Conservation (phyloP, 2,797 vertebrate genomes). For the Lacerta agilis region DNA sequence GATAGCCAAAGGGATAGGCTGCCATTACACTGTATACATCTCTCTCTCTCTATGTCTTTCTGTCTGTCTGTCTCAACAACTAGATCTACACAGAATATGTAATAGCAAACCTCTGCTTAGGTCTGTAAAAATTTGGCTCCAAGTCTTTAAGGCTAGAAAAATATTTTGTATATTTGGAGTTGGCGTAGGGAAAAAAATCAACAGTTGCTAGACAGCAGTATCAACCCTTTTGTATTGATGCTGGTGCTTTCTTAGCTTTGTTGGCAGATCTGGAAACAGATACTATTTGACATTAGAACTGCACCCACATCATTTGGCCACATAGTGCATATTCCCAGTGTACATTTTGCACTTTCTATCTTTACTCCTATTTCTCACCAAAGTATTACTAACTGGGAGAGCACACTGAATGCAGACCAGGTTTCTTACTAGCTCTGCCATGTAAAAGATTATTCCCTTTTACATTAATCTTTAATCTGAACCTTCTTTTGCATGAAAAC, state of each 20-base stretch:
- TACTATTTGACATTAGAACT: neutral
- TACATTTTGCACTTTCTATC: neutral
- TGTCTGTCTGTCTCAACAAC: neutral
- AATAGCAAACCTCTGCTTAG: neutral
- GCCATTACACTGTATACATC: too few relatives aligned
- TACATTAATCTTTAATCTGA: neutral
- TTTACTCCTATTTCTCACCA: neutral
- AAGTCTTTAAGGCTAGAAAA: neutral
- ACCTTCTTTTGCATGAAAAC: neutral
- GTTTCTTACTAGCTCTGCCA: neutral
- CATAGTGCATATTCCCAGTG: neutral
- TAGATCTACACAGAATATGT: neutral
- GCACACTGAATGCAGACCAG: neutral
- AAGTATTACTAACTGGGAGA: neutral
- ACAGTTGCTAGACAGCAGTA: neutral
- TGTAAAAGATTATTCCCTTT: neutral
- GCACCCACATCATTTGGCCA: too few relatives aligned
- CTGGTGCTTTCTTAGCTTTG: slow-evolving; percentile 46
- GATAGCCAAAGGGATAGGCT: neutral
- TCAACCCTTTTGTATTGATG: neutral
- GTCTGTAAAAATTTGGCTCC: neutral
- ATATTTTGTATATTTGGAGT: neutral
- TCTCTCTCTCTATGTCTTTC: neutral
- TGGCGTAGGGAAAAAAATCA: neutral
- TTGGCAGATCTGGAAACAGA: neutral